These are phyloP conservation scores for Sinosuthora webbiana DNA, from an alignment of 2,113 vertebrate genomes.

Conservation along the genomic window DNA sequence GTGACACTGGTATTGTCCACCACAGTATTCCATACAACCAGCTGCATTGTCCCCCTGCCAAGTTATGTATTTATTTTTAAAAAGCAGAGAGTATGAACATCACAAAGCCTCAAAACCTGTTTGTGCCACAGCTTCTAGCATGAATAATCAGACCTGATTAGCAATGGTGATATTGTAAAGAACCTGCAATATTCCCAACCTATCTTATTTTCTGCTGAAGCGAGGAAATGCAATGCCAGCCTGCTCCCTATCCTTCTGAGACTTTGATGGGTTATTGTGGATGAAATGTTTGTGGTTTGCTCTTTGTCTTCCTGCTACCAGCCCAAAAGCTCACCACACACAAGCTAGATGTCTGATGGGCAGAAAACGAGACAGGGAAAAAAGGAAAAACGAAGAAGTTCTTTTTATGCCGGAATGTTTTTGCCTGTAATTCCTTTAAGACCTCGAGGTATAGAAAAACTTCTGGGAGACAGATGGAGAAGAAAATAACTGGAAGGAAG, in stretches of 20 bases:
- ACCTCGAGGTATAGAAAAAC: neutral
- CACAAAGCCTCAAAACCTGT: neutral
- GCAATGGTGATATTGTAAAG: neutral
- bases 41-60: constrained; percentile 1
- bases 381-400: neutral
- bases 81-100: neutral
- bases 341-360: neutral
- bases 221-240: neutral
- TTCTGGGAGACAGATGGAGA: neutral
- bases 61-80: constrained; percentile 16
- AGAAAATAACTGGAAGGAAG: neutral
- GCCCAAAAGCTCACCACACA: neutral
- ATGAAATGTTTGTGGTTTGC: neutral
- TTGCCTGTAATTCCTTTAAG: neutral
- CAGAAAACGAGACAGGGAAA: neutral
- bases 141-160: neutral
- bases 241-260: neutral
- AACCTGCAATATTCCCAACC: neutral
- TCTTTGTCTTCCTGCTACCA: neutral
- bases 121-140: neutral
- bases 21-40: neutral
- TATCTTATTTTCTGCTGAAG: neutral
- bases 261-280: neutral
- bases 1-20: neutral
- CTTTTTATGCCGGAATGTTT: neutral